These are phyloP conservation scores for Pterobdella sp. DNA, from an alignment of 2,888 invertebrate genomes.

Conservation along the genomic window DNA sequence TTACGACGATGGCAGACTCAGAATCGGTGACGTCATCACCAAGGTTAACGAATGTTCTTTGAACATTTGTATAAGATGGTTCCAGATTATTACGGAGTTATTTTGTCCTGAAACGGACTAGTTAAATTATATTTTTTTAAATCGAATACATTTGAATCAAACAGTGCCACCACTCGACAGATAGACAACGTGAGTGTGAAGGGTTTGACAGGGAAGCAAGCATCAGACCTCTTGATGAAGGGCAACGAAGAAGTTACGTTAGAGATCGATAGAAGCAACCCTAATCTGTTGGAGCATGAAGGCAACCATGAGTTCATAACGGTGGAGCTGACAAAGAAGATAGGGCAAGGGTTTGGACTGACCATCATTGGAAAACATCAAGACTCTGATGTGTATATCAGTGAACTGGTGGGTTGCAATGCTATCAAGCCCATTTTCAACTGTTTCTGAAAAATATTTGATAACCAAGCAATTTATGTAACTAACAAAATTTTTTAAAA, in stretches of 20 bases:
- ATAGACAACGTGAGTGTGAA: conserved; percentile 72
- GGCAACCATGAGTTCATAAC: conserved; percentile 59
- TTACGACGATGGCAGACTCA: conserved; percentile 78
- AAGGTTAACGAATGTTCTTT: too few relatives aligned
- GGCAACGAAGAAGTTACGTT: conserved; percentile 72
- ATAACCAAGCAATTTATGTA: neutral
- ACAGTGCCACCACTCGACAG: conserved; percentile 39
- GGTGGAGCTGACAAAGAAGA: conserved; percentile 76
- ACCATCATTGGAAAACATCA: conserved; percentile 68
- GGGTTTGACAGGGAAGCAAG: conserved; percentile 73
- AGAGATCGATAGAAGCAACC: conserved; percentile 64
- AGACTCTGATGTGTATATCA: conserved; percentile 76
- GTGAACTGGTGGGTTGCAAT: conserved; percentile 69
- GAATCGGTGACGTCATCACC: conserved; percentile 84
- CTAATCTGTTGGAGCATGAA: conserved; percentile 53
- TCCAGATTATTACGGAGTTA: neutral
- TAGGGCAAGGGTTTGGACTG: conserved; percentile 68
- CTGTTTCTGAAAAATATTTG: too few relatives aligned
- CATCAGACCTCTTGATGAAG: conserved; percentile 65
- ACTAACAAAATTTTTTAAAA: neutral
- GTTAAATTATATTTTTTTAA: neutral
- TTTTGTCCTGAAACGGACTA: neutral
- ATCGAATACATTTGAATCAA: too few relatives aligned
- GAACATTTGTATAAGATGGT: too few relatives aligned
- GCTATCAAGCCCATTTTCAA: neutral